Evolutionary conservation across 1,140 invertebrate species (phyloP), one percentile per base, ranked within the genome.

Genomic region (Orchesella cincta): DNA sequence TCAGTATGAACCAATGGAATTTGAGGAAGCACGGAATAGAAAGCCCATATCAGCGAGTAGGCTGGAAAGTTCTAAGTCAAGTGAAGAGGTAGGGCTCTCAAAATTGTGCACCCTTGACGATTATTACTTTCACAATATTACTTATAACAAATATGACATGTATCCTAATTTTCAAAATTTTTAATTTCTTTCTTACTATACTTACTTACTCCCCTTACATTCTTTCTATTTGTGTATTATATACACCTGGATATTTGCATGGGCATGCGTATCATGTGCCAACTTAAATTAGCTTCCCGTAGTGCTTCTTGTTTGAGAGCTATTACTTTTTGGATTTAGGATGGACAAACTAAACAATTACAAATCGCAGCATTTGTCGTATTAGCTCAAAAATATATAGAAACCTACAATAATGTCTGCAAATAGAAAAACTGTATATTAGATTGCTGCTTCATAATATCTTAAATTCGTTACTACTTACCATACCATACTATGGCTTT

Each of bases 21-120:
- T 70, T 76, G 75, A 76, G 28, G 75, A 76, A 67, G 31, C 75
- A 62, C 75, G 75, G 75, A 71, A 71, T 52, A 39, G 75, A 71
- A 71, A 71, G 64, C 75, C 75, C 39, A 26, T 71, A 34, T 67
- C 74, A 33, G 46, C 75, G 52, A 5, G 33, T 46, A 74, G 73
- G 33, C 33, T 74, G 73, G 73, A 74, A 46, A 57, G 29, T 74
- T 46, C 75, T 39, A 75, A 62, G 46, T 76, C 75, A 46, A 67
- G 62, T n/a, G 62, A 67, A 31, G 75, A 76, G 75, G 75, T 76
- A 76, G 75, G 75, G 64, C 16, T 31, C 26, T 71, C 39, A 71
- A 52, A 71, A 39, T 12, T 31, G 5, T 14, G 23, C 23, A 31
- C 31, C 62, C 14, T 29, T 29, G 26, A 67, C 62, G 62, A 33